phyloP scores from a whole-genome alignment of 2,113 vertebrate genomes.

The Anoplopoma fimbria region DNA sequence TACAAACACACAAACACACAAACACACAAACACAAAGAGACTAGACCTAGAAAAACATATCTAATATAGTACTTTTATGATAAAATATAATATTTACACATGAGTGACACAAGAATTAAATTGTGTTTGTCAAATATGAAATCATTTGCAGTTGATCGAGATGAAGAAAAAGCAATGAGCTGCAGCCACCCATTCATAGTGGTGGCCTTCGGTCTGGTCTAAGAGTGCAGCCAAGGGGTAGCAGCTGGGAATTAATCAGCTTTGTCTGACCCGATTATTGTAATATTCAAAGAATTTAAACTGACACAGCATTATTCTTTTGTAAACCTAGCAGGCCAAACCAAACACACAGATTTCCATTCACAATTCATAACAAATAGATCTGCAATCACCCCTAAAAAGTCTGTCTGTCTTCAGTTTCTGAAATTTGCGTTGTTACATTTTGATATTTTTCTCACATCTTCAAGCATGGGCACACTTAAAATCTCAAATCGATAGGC shows the following conservation, averaged over 20 bases:
- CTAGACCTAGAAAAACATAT: background rate
- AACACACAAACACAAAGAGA: background rate
- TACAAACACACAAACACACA: background rate
- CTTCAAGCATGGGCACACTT: too few species aligned
- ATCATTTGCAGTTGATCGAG: background rate
- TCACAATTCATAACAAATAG: background rate
- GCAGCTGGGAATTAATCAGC: slow-evolving; percentile 36
- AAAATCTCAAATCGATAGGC: background rate
- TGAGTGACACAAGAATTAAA: background rate
- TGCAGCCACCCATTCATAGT: background rate
- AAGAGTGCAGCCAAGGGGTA: background rate
- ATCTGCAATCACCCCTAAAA: background rate
- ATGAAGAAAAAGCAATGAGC: background rate
- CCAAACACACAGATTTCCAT: background rate
- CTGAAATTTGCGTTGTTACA: background rate
- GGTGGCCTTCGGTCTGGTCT: background rate
- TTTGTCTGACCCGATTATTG: slow-evolving; percentile 15
- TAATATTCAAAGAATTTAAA: slow-evolving; percentile 33
- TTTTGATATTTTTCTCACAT: background rate
- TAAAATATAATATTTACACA: background rate
- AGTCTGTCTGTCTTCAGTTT: background rate
- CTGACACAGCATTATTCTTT: background rate
- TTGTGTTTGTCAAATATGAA: background rate
- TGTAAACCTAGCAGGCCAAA: background rate
- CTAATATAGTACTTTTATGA: background rate